Evolutionary conservation across 2,113 vertebrate species (phyloP).

Genomic region (Colossoma macropomum): DNA sequence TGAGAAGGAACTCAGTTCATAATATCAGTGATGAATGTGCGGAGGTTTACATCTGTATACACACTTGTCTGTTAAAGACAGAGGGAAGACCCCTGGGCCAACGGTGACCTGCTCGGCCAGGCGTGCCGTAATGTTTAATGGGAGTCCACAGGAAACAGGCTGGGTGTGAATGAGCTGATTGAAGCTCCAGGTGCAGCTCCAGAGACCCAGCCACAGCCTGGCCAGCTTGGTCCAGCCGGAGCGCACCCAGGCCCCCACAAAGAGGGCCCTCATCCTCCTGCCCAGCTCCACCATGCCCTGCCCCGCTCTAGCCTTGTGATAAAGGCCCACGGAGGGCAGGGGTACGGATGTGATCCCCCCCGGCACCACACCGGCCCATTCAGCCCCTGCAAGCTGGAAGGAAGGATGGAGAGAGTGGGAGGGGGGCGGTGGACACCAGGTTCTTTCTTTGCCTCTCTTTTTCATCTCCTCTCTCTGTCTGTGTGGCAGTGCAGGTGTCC

Average conservation of each 20-base stretch:
- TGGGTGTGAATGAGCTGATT: constrained; percentile 75
- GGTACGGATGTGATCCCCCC: constrained; percentile 74
- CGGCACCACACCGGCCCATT: constrained; percentile 69
- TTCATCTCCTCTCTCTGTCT: constrained; percentile 58
- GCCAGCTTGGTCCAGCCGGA: constrained; percentile 78
- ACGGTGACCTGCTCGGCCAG: constrained; percentile 38
- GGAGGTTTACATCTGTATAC: constrained; percentile 1
- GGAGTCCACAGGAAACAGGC: constrained; percentile 70
- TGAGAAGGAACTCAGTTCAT: too few relatives aligned
- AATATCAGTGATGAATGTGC: constrained; percentile 2
- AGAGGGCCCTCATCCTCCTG: constrained; percentile 75
- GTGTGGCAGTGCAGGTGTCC: constrained; percentile 59
- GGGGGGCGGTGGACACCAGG: constrained; percentile 73
- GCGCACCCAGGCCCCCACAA: constrained; percentile 74
- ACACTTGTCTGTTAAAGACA: constrained; percentile 1
- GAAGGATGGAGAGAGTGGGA: constrained; percentile 51
- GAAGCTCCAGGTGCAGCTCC: constrained; percentile 78
- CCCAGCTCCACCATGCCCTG: constrained; percentile 74
- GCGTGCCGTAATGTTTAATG: constrained; percentile 46
- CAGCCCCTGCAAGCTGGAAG: constrained; percentile 69
- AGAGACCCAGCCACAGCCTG: constrained; percentile 59
- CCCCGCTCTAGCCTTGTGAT: constrained; percentile 73
- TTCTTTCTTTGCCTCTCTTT: constrained; percentile 76
- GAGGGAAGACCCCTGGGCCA: neutral
- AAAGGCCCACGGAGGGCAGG: constrained; percentile 69